Base-by-base conservation (phyloP, 2,888 invertebrate genomes). In the Xestia xanthographa region DNA sequence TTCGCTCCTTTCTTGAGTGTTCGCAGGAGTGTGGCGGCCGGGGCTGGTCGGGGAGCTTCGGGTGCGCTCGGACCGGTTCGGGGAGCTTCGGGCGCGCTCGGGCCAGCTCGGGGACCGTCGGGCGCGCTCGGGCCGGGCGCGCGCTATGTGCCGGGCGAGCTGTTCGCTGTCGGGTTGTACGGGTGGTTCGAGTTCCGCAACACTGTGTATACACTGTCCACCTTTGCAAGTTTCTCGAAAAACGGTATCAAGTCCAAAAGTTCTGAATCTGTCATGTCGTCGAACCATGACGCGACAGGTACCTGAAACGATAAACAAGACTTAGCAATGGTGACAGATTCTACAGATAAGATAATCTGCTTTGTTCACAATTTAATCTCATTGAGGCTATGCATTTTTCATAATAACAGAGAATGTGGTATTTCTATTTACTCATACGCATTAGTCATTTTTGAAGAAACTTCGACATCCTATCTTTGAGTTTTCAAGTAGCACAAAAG, bases 281-380 rank as follows among this genome's bases (percentile, higher is more conserved):
- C 99, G 97, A 99, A 99, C 99, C 99, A 99, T 87, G 99, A 99
- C 93, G 99, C 98, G 88, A 99, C 99, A 93, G 99, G 99, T 95
- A 99, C 99, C 98, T 98, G 94, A 2, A 94, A 94, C 78, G n/a
- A 84, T 66, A 80, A 75, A 12, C 48, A 29, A 43, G 29, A 41
- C 38, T 80, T 66, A 84, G 71, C 17, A 38, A 62, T 72, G 68
- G 71, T 2, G 22, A 68, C 34, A n/a, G 29, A 65, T 63, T 34
- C 22, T 56, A 9, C 1, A 38, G 63, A 81, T 65, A 56, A 63
- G 26, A 60, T 56, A 48, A 72, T 56, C 67, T 65, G 26, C 58
- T 65, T 71, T 79, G 50, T 48, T 78, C n/a, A n/a, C 43, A 80
- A n/a, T 67, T 62, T 22, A 66, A 79, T 56, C 53, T 45, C 22